Evolutionary conservation across 2,797 vertebrate genomes (phyloP).

Genomic region (Propithecus perrieri): DNA sequence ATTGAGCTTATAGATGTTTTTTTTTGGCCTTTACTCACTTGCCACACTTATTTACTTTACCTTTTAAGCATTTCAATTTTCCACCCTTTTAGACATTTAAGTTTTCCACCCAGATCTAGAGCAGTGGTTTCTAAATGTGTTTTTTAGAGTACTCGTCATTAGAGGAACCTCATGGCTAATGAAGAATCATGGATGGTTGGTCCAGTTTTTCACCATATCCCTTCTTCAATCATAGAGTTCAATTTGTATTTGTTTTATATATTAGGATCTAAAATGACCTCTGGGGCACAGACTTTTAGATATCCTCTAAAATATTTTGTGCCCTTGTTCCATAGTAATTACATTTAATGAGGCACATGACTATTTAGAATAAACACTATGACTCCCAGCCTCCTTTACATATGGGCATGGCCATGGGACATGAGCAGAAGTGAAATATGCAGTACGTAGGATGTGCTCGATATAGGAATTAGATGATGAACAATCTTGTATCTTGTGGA

Average conservation of each 20-base stretch:
- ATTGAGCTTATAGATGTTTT: not conserved
- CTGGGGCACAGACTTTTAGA: not conserved
- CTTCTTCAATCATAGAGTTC: not conserved
- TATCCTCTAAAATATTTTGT: not conserved
- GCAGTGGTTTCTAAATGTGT: not conserved
- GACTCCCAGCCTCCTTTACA: not conserved
- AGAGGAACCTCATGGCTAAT: not conserved
- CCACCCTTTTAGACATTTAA: not conserved
- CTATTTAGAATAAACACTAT: not conserved
- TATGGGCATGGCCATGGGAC: not conserved
- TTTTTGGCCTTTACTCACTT: not conserved
- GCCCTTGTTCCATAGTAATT: not conserved
- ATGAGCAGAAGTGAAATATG: not conserved
- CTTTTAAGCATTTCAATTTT: not conserved
- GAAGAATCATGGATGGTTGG: not conserved
- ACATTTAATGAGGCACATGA: not conserved
- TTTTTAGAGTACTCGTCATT: not conserved
- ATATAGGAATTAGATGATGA: not conserved
- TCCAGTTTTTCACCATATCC: not conserved
- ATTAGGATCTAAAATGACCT: conserved; percentile 13
- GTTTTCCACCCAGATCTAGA: not conserved
- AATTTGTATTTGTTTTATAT: conserved; percentile 14
- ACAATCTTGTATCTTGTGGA: not conserved
- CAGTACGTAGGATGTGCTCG: not conserved
- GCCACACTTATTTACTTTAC: not conserved